A percentile compares a stretch with the other conserved stretches of the same genome.
phyloP scores from a whole-genome alignment of 2,113 vertebrate genomes.

The Perognathus longimembris region DNA sequence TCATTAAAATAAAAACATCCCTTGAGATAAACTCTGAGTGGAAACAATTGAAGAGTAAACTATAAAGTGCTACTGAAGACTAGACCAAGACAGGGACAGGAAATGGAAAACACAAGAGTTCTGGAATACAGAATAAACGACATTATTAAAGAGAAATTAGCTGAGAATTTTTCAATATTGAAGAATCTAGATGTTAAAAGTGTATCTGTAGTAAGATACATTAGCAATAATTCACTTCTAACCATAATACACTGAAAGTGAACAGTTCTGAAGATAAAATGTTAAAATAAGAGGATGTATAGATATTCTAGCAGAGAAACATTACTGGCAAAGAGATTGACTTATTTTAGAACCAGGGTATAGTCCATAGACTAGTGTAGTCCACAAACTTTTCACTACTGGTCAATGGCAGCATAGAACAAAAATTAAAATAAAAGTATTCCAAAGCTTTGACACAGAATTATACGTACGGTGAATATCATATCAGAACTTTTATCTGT shows the following conservation, averaged over 20 bases:
- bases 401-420: not conserved
- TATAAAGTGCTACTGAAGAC: not conserved
- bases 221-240: too few species aligned
- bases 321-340: not conserved
- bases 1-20: slow-evolving; percentile 25
- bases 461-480: not conserved
- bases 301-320: not conserved
- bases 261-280: not conserved
- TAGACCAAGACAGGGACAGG: not conserved
- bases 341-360: not conserved
- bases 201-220: not conserved
- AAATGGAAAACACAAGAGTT: not conserved
- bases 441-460: not conserved
- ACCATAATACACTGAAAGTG: not conserved
- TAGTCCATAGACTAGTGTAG: not conserved
- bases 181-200: slow-evolving; percentile 1
- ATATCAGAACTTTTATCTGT: too few species aligned
- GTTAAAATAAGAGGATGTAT: not conserved
- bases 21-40: not conserved
- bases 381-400: not conserved
- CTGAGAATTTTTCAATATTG: not conserved
- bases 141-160: not conserved
- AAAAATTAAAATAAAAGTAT: not conserved
- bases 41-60: not conserved
- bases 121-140: not conserved